Evolutionary conservation across 2,113 vertebrate genomes (phyloP).

Genomic region (Cathartes aura): DNA sequence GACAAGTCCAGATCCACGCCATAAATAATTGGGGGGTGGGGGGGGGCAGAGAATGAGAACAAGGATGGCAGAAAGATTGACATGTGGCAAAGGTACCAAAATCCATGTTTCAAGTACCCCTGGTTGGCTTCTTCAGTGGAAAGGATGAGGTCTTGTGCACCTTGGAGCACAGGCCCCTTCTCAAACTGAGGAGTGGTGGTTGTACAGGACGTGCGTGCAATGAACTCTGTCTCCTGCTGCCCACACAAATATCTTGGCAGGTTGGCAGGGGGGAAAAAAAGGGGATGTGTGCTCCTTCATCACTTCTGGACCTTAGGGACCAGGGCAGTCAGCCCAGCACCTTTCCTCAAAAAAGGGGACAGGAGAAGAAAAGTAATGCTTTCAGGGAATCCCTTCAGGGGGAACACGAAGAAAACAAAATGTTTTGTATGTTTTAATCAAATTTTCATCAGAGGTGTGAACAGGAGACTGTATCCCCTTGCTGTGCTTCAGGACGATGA

Average conservation of each 20-base stretch:
- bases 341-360: not conserved
- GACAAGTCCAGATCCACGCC: not conserved
- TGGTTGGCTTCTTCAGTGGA: not conserved
- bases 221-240: not conserved
- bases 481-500: accelerated
- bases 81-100: not conserved
- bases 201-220: accelerated
- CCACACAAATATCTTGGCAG: not conserved
- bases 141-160: not conserved
- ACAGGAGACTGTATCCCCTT: not conserved
- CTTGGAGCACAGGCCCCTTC: not conserved
- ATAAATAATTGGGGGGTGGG: not conserved
- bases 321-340: not conserved
- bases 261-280: not conserved
- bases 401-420: not conserved
- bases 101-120: not conserved
- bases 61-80: not conserved
- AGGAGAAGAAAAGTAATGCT: not conserved
- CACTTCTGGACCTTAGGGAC: not conserved
- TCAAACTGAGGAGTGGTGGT: not conserved
- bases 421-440: not conserved
- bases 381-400: not conserved
- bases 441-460: not conserved
- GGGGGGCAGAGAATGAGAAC: not conserved
- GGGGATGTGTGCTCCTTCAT: not conserved